phyloP scores from a whole-genome alignment of 2,888 invertebrate genomes.

The Nomada flava region DNA sequence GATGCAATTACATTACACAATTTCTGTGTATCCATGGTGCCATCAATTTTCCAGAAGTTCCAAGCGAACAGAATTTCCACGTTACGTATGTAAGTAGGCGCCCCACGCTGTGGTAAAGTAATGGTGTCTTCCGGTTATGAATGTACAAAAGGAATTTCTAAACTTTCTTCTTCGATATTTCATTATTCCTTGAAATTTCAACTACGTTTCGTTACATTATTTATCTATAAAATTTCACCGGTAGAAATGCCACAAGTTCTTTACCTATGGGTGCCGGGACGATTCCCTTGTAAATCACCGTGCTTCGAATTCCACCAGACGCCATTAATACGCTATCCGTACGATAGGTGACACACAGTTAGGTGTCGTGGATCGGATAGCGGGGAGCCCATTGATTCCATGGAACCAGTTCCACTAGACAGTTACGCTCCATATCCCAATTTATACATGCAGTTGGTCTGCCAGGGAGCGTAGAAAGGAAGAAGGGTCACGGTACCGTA shows the following conservation, averaged over 20 bases:
- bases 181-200: background rate
- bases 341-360: conserved; percentile 70
- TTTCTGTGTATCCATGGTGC: too few relatives aligned
- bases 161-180: background rate
- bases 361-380: conserved; percentile 70
- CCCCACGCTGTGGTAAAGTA: too few relatives aligned
- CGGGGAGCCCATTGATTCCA: conserved; percentile 68
- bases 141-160: too few relatives aligned
- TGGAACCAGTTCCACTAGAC: conserved; percentile 70
- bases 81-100: too few relatives aligned
- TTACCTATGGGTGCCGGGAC: background rate
- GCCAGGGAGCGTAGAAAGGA: conserved; percentile 6
- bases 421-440: conserved; percentile 69
- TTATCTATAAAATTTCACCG: background rate
- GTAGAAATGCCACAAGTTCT: background rate
- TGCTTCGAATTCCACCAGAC: conserved; percentile 63
- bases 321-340: conserved; percentile 71
- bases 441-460: conserved; percentile 51
- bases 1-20: too few relatives aligned
- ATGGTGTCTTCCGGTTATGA: too few relatives aligned
- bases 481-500: conserved; percentile 40
- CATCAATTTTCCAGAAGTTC: too few relatives aligned
- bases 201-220: too few relatives aligned
- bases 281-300: conserved; percentile 66
- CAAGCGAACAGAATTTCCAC: too few relatives aligned